Percentiles rank a stretch among this genome's conserved stretches.
Conservation (phyloP, 2,888 invertebrate genomes). For the Digitonthophagus gazella region DNA sequence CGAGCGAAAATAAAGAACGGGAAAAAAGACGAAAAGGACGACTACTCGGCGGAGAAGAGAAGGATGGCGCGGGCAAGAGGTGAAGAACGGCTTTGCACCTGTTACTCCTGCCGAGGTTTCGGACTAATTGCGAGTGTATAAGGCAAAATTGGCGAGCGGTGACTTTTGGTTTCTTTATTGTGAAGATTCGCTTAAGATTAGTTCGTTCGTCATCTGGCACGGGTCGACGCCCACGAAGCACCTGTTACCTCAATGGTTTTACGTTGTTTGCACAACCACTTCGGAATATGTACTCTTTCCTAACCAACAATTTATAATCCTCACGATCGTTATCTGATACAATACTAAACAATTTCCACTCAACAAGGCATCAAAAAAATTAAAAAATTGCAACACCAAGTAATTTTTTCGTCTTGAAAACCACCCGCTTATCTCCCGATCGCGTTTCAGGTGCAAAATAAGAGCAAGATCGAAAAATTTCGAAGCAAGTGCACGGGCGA, state of each 20-base stretch:
- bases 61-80: conserved; percentile 4
- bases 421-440: not conserved
- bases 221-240: not conserved
- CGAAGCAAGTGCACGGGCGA: conserved; percentile 26
- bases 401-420: not conserved
- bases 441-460: conserved; percentile 30
- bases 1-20: conserved; percentile 1
- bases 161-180: conserved; percentile 33
- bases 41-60: not conserved
- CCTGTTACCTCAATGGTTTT: not conserved
- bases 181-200: conserved; percentile 6
- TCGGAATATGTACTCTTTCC: conserved; percentile 1
- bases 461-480: conserved; percentile 33
- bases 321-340: no score
- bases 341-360: no score
- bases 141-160: conserved; percentile 26
- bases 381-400: no score
- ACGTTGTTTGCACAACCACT: not conserved
- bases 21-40: not conserved
- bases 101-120: conserved; percentile 25
- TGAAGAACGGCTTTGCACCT: conserved; percentile 30
- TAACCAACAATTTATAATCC: not conserved
- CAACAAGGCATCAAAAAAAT: no score
- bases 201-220: not conserved
- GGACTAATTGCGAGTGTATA: not conserved